These are phyloP conservation scores for Apeltes quadracus DNA, from an alignment of 2,113 vertebrate species.

Conservation along the genomic window DNA sequence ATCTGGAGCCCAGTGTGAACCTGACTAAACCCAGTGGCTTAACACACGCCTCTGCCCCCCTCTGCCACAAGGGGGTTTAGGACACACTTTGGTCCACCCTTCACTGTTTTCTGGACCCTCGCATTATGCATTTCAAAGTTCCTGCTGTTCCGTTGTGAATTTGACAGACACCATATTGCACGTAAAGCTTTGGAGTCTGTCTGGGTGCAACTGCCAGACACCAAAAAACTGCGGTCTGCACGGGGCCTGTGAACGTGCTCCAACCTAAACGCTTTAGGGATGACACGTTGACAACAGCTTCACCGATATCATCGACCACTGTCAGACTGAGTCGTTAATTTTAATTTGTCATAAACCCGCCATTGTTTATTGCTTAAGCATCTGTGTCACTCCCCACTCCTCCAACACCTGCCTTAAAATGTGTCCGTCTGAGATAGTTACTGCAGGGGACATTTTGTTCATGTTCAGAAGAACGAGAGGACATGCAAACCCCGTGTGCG, in stretches of 20 bases:
- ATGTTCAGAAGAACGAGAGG: constrained; percentile 65
- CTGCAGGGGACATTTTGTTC: constrained; percentile 42
- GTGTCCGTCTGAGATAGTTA: constrained; percentile 49
- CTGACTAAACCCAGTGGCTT: constrained; percentile 34
- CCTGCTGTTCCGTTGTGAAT: constrained; percentile 54
- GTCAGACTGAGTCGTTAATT: constrained; percentile 38
- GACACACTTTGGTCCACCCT: constrained; percentile 34
- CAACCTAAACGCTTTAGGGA: constrained; percentile 30
- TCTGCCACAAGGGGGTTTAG: constrained; percentile 22
- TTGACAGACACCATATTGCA: constrained; percentile 72
- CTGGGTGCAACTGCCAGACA: constrained; percentile 48
- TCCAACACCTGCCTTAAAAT: constrained; percentile 26
- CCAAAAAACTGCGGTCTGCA: constrained; percentile 37
- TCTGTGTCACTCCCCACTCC: not conserved
- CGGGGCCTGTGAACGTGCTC: constrained; percentile 12
- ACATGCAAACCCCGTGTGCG: constrained; percentile 41
- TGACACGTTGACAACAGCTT: constrained; percentile 35
- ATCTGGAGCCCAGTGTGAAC: constrained; percentile 64
- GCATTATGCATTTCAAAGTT: constrained; percentile 39
- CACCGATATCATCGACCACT: not conserved
- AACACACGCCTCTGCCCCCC: constrained; percentile 19
- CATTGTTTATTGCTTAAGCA: constrained; percentile 14
- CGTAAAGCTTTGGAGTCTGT: constrained; percentile 57
- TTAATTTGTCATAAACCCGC: constrained; percentile 4
- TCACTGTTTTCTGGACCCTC: constrained; percentile 22